Evolutionary conservation across 1,140 invertebrate genomes (phyloP).

Genomic region (Drosophila quadrilineata): DNA sequence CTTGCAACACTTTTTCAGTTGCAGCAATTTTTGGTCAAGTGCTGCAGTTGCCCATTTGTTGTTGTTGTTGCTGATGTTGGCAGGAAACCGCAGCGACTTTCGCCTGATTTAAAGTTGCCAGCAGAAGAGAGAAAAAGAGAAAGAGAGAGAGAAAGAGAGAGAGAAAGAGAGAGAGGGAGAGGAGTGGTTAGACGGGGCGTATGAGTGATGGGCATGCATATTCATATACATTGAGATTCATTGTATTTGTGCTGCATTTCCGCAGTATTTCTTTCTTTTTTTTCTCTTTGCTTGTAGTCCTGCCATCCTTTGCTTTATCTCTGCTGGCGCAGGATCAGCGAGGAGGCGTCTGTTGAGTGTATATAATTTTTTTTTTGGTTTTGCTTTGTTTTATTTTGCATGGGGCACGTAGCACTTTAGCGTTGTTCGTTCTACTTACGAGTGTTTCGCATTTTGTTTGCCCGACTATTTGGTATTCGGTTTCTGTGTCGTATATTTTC

Average conservation of each 20-base stretch:
- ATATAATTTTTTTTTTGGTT: no score
- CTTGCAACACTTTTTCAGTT: slow-evolving; percentile 29
- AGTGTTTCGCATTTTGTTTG: slow-evolving; percentile 23
- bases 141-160: not conserved
- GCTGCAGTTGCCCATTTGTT: slow-evolving; percentile 66
- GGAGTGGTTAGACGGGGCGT: slow-evolving; percentile 46
- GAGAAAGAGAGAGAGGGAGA: not conserved
- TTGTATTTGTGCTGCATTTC: slow-evolving; percentile 74
- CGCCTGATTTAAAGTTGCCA: slow-evolving; percentile 55
- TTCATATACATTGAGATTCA: slow-evolving; percentile 77
- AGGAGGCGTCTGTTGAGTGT: no score
- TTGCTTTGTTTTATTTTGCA: no score
- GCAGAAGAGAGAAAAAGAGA: slow-evolving; percentile 5
- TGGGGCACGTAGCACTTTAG: slow-evolving; percentile 23
- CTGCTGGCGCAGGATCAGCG: not conserved
- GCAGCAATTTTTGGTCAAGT: slow-evolving; percentile 56
- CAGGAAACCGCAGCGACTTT: slow-evolving; percentile 65
- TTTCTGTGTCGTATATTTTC: no score
- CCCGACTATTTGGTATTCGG: slow-evolving; percentile 4
- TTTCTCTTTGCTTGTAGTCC: no score
- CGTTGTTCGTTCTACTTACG: slow-evolving; percentile 67
- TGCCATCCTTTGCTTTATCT: slow-evolving; percentile 51
- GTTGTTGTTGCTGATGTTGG: no score
- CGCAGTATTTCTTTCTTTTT: slow-evolving; percentile 51
- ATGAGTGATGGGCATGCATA: slow-evolving; percentile 74